Evolutionary conservation across 2,797 vertebrate species (phyloP).

Genomic region (Pseudomugil tenellus): DNA sequence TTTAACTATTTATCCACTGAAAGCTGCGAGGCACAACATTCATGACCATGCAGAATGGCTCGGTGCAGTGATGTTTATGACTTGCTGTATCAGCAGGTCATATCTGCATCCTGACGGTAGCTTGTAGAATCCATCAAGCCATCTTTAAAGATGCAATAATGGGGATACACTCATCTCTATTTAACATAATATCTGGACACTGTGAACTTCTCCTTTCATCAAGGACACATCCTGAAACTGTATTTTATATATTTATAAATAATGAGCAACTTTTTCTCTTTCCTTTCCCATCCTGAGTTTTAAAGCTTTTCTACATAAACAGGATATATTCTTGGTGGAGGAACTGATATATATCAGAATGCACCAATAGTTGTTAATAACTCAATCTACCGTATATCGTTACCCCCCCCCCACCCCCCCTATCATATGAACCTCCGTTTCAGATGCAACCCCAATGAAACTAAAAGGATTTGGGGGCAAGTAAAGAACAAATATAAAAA

Average conservation of each 20-base stretch:
- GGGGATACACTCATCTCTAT: neutral
- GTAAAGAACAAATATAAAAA: too few relatives aligned
- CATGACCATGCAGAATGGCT: slow-evolving; percentile 32
- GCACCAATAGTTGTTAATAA: too few relatives aligned
- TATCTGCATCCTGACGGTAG: slow-evolving; percentile 4
- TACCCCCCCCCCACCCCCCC: too few relatives aligned
- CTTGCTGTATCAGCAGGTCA: slow-evolving; percentile 51
- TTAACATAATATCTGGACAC: neutral
- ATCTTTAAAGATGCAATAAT: slow-evolving; percentile 4
- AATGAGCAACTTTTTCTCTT: neutral
- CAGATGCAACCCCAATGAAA: too few relatives aligned
- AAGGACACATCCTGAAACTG: neutral
- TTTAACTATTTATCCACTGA: slow-evolving; percentile 48
- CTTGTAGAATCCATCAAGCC: slow-evolving; percentile 15
- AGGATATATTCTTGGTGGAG: neutral
- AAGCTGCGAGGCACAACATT: slow-evolving; percentile 28
- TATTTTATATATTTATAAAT: neutral
- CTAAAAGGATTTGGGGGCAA: too few relatives aligned
- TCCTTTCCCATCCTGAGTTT: neutral
- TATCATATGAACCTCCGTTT: too few relatives aligned
- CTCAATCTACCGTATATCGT: too few relatives aligned
- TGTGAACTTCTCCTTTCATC: neutral
- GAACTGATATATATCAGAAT: too few relatives aligned
- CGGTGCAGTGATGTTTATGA: slow-evolving; percentile 30
- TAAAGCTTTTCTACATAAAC: slow-evolving; percentile 7